phyloP scores from a whole-genome alignment of 2,888 invertebrate genomes.

The Microchrysa polita region DNA sequence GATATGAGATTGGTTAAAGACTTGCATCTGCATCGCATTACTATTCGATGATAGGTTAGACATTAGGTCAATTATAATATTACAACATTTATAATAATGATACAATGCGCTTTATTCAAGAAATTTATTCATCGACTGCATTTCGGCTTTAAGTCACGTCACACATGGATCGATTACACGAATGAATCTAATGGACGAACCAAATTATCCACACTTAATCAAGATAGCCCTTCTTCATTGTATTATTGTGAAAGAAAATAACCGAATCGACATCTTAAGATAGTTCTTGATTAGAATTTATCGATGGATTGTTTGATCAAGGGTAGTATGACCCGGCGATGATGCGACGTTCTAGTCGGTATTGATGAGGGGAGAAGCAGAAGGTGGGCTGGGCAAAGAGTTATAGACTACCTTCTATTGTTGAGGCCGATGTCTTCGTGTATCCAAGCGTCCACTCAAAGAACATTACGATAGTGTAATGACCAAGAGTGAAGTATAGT shows the following conservation, averaged over 20 bases:
- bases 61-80: too few relatives aligned
- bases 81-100: too few relatives aligned
- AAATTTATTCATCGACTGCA: too few relatives aligned
- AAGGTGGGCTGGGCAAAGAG: not conserved
- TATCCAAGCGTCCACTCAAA: not conserved
- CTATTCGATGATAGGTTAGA: too few relatives aligned
- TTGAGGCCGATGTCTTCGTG: not conserved
- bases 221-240: not conserved
- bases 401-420: constrained; percentile 13
- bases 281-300: constrained; percentile 18
- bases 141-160: too few relatives aligned
- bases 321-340: not conserved
- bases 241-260: not conserved
- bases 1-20: too few relatives aligned
- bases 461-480: constrained; percentile 6
- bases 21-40: too few relatives aligned
- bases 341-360: too few relatives aligned
- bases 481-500: constrained; percentile 3
- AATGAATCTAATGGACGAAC: not conserved
- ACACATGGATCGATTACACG: not conserved
- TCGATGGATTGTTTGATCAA: not conserved
- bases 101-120: too few relatives aligned
- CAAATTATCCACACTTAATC: constrained; percentile 14
- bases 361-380: not conserved
- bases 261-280: not conserved